Evolutionary conservation across 2,888 invertebrate species (phyloP).

Genomic region (Microctonus hyperodae): DNA sequence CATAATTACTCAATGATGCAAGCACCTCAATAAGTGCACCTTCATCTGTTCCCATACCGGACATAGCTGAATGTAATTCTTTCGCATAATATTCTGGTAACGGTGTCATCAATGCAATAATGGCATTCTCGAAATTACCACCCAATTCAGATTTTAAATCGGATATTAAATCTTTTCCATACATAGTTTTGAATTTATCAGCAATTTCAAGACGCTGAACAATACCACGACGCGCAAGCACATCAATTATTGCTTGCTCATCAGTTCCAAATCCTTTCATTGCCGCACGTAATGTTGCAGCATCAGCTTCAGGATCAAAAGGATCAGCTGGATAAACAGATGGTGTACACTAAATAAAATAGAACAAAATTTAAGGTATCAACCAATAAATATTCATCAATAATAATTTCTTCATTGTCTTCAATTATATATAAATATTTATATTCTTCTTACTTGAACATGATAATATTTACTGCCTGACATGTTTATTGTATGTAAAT

Average conservation of each 20-base stretch:
- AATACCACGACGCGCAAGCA: slow-evolving; percentile 83
- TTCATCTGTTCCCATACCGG: slow-evolving; percentile 73
- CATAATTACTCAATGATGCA: slow-evolving; percentile 85
- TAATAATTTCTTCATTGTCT: neutral
- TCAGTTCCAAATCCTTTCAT: slow-evolving; percentile 95
- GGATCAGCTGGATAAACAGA: slow-evolving; percentile 79
- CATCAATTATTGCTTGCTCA: slow-evolving; percentile 86
- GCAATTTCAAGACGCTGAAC: slow-evolving; percentile 85
- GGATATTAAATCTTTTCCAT: slow-evolving; percentile 84
- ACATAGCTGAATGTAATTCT: slow-evolving; percentile 83
- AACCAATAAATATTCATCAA: too few relatives aligned
- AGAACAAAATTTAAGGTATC: neutral
- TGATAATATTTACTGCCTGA: slow-evolving; percentile 52
- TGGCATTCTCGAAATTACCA: slow-evolving; percentile 85
- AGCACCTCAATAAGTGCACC: slow-evolving; percentile 86
- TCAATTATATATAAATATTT: slow-evolving; percentile 16
- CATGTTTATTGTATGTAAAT: slow-evolving; percentile 40
- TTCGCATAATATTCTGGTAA: slow-evolving; percentile 84
- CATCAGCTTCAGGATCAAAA: slow-evolving; percentile 82
- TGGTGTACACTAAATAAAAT: slow-evolving; percentile 71
- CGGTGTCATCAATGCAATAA: slow-evolving; percentile 86
- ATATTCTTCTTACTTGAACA: slow-evolving; percentile 48
- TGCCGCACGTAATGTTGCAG: slow-evolving; percentile 81
- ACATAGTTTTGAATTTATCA: slow-evolving; percentile 82
- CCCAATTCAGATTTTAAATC: slow-evolving; percentile 88